Evolutionary conservation across 2,797 vertebrate species (phyloP).

Genomic region (Clarias fuscus): DNA sequence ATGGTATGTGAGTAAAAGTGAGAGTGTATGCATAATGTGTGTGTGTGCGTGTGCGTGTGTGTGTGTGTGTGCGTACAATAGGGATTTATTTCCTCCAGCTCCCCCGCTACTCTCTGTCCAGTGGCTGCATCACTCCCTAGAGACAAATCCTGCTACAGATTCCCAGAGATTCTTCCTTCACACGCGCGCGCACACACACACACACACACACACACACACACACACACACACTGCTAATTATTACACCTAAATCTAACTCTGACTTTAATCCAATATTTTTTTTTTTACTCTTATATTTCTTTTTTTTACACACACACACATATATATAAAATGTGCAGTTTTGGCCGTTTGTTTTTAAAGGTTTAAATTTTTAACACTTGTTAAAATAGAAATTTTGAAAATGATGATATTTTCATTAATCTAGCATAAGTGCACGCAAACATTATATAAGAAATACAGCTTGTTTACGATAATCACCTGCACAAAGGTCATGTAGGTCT

Average conservation of each 20-base stretch:
- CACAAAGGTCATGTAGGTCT: background rate
- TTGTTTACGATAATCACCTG: background rate
- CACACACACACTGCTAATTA: background rate
- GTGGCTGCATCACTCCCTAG: slow-evolving; percentile 77
- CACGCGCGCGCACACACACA: slow-evolving; percentile 10
- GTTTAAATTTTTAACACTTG: background rate
- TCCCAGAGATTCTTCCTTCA: slow-evolving; percentile 74
- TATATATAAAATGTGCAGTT: background rate
- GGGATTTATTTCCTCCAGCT: slow-evolving; percentile 71
- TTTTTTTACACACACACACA: too few relatives aligned
- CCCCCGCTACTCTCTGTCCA: slow-evolving; percentile 70
- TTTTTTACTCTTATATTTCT: background rate
- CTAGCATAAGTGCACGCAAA: background rate
- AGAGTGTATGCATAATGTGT: slow-evolving; percentile 7
- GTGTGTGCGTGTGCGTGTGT: slow-evolving; percentile 26
- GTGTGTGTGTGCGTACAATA: slow-evolving; percentile 63
- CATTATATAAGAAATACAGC: background rate
- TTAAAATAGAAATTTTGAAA: background rate
- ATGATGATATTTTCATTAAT: background rate
- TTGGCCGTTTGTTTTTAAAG: background rate
- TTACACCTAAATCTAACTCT: background rate
- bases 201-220: background rate
- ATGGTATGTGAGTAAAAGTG: slow-evolving; percentile 55
- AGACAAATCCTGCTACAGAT: slow-evolving; percentile 77
- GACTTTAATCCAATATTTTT: background rate